Evolutionary conservation across 2,113 vertebrate genomes (phyloP), one percentile per base, ranked within the genome.

Genomic region (Cyanistes caeruleus): DNA sequence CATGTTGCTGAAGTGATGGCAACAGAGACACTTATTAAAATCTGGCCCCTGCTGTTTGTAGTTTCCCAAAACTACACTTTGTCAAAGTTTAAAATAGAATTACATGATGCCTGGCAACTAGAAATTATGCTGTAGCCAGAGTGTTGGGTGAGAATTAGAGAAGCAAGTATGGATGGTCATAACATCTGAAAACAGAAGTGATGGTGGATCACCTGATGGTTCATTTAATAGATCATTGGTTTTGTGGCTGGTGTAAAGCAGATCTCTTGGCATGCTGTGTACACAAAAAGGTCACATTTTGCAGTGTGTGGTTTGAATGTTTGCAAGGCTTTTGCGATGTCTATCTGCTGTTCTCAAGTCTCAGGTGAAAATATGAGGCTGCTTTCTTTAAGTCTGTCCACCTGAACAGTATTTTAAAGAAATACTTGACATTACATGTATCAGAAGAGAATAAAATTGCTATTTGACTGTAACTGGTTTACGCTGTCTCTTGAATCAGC

Each of bases 1-100:
- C 20, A 0, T 82, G 80, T 73, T 82, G 69, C 48, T 90, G 68
- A 81, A 95, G 52, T 91, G 93, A 87, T 2, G 7, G 76, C 75
- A 91, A 52, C 87, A 62, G 56, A 87, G 52, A 64, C 69, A 65
- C 44, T 95, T 89, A 78, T 41, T 91, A 95, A 94, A 95, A 91
- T 70, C 55, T 89, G 87, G 20, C 73, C 58, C 80, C 87, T 90
- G 81, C 87, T 89, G 77, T 68, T 91, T 64, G 46, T 27, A 49
- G 49, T 69, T 95, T 94, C 80, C 95, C 60, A 49, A 87, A 80
- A 74, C 30, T 83, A n/a, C 19, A 30, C 33, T 87, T 87, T 12
- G 52, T 51, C 48, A 84, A 81, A 67, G 82, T 87, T 91, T 46
- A 68, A 72, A 92, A 72, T 44, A 79, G 60, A 75, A 59, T 46